A percentile compares a stretch with the other conserved stretches of the same genome.
Conservation (phyloP, 2,888 invertebrate species). For the Oeneis ivallda region DNA sequence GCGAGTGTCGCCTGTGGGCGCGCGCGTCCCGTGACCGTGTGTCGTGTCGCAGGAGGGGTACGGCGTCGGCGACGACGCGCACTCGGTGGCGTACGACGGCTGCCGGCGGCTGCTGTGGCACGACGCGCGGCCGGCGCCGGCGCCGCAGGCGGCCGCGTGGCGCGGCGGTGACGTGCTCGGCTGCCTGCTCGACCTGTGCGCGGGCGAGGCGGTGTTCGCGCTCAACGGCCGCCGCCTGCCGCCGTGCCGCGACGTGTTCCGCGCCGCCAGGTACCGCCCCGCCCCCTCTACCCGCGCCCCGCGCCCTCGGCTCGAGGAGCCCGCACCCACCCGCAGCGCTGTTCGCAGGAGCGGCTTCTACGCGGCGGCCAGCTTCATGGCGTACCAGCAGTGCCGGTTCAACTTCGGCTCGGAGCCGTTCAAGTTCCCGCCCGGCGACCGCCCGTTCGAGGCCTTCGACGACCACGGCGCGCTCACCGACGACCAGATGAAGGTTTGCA, state of each 20-base stretch:
- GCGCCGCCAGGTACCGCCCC: constrained; percentile 89
- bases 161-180: constrained; percentile 92
- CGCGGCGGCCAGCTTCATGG: constrained; percentile 98
- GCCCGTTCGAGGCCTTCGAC: constrained; percentile 88
- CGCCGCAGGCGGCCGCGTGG: constrained; percentile 85
- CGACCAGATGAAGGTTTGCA: constrained; percentile 84
- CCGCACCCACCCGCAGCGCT: too few species aligned
- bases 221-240: constrained; percentile 89
- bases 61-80: constrained; percentile 96
- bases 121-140: constrained; percentile 86
- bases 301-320: too few species aligned
- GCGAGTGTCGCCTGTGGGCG: too few species aligned
- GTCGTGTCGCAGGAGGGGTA: constrained; percentile 96
- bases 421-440: constrained; percentile 86
- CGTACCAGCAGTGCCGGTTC: constrained; percentile 96
- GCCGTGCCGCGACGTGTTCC: constrained; percentile 88
- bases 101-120: constrained; percentile 95
- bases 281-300: too few species aligned
- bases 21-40: too few species aligned
- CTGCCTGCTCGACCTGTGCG: constrained; percentile 89
- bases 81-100: constrained; percentile 95
- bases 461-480: constrained; percentile 87
- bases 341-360: constrained; percentile 94
- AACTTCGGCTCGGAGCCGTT: constrained; percentile 94
- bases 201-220: constrained; percentile 88